These are phyloP conservation scores for Spodoptera littoralis DNA, from an alignment of 2,888 invertebrate species.

Conservation along the genomic window DNA sequence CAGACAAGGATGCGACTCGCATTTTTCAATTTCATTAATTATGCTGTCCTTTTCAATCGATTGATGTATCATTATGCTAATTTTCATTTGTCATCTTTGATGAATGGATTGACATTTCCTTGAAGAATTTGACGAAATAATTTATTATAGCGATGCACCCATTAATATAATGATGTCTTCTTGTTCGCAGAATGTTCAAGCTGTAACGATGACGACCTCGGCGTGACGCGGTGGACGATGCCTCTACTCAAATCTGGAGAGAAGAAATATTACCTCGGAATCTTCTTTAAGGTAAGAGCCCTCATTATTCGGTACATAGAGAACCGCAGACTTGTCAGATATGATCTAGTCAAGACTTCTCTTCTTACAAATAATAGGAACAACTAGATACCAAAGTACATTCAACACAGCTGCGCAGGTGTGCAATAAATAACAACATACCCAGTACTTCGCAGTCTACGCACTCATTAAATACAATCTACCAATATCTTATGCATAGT, in stretches of 20 bases:
- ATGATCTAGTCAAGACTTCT: too few relatives aligned
- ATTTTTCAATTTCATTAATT: slow-evolving; percentile 10
- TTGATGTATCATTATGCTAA: background rate
- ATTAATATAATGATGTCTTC: slow-evolving; percentile 10
- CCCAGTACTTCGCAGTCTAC: too few relatives aligned
- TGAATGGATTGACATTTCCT: background rate
- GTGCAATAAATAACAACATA: too few relatives aligned
- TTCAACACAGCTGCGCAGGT: too few relatives aligned
- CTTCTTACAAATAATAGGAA: too few relatives aligned
- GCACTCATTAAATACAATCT: too few relatives aligned
- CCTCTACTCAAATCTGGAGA: slow-evolving; percentile 95
- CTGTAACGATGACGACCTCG: slow-evolving; percentile 92
- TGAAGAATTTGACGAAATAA: background rate
- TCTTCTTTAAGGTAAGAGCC: slow-evolving; percentile 96
- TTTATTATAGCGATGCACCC: background rate
- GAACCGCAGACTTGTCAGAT: too few relatives aligned
- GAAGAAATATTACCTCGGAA: slow-evolving; percentile 96
- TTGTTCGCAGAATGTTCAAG: slow-evolving; percentile 92
- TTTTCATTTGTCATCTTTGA: slow-evolving; percentile 4
- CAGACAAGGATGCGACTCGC: slow-evolving; percentile 8
- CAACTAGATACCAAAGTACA: too few relatives aligned
- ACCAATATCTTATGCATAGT: background rate
- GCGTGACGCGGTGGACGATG: slow-evolving; percentile 96
- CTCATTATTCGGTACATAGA: too few relatives aligned
- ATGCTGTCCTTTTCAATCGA: background rate